phyloP scores from a whole-genome alignment of 2,797 vertebrate genomes.

The Falco biarmicus region DNA sequence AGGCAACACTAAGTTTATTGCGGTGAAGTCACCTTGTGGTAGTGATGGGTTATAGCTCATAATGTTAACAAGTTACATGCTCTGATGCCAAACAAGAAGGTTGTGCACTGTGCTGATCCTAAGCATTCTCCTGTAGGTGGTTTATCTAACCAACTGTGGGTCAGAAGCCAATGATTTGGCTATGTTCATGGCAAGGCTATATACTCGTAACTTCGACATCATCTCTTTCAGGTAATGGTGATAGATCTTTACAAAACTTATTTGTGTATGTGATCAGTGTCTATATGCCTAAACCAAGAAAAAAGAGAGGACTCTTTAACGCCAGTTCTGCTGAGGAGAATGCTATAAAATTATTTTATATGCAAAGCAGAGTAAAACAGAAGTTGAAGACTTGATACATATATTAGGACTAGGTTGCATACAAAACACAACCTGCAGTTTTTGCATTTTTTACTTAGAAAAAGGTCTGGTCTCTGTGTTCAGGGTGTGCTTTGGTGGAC shows the following conservation, averaged over 20 bases:
- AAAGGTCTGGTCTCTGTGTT: neutral
- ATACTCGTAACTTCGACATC: conserved; percentile 88
- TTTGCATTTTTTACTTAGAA: neutral
- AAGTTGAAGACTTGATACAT: neutral
- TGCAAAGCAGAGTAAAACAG: neutral
- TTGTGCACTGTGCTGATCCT: neutral
- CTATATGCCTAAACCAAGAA: neutral
- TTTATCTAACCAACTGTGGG: conserved; percentile 93
- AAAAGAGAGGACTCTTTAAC: neutral
- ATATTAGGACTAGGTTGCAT: neutral
- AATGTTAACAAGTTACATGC: neutral
- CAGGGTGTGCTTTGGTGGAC: neutral
- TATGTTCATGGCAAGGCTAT: conserved; percentile 89
- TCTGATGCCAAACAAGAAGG: neutral
- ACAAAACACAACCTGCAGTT: neutral
- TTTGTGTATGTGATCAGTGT: neutral
- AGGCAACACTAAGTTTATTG: neutral
- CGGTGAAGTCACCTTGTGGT: neutral
- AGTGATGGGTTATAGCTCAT: neutral
- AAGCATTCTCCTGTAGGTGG: conserved; percentile 77
- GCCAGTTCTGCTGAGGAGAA: neutral
- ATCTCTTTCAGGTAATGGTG: conserved; percentile 86
- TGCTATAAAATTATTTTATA: neutral
- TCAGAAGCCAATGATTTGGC: conserved; percentile 96
- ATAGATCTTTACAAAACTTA: neutral